Evolutionary conservation across 2,888 invertebrate species (phyloP).

Genomic region (Cheilosia vernalis): DNA sequence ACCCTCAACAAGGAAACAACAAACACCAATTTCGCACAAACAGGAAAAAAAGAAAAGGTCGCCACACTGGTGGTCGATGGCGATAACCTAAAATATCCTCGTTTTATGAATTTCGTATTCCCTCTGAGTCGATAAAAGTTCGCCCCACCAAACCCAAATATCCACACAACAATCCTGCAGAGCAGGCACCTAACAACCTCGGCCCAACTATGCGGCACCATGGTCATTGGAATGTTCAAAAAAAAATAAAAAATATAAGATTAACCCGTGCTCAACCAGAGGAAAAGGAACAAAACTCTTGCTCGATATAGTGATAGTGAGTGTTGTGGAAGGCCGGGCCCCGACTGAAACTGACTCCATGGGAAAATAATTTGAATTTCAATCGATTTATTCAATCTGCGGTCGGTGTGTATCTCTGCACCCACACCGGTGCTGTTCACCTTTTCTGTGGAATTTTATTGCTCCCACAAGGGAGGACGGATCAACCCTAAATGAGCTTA

Average conservation of each 20-base stretch:
- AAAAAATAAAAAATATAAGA: constrained; percentile 28
- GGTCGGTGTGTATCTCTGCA: constrained; percentile 41
- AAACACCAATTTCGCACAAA: constrained; percentile 26
- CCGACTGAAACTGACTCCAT: constrained; percentile 40
- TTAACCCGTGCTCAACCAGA: constrained; percentile 60
- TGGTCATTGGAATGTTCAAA: constrained; percentile 44
- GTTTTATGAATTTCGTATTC: constrained; percentile 75
- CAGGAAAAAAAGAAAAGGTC: not conserved
- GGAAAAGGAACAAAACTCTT: constrained; percentile 19
- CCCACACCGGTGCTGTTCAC: not conserved
- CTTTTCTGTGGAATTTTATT: constrained; percentile 44
- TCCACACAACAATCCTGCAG: constrained; percentile 56
- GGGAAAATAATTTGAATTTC: constrained; percentile 73
- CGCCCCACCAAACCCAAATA: constrained; percentile 63
- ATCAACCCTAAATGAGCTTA: constrained; percentile 4
- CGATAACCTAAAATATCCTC: constrained; percentile 73
- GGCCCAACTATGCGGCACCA: constrained; percentile 54
- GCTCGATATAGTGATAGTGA: constrained; percentile 25
- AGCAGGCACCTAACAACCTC: constrained; percentile 65
- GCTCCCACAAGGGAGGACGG: constrained; percentile 15
- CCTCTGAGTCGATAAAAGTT: constrained; percentile 73
- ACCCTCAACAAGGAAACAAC: constrained; percentile 37
- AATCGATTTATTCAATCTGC: constrained; percentile 74
- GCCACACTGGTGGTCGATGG: constrained; percentile 62
- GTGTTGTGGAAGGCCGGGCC: not conserved